phyloP scores from a whole-genome alignment of 2,888 invertebrate genomes.

The Mycalesis mineus region DNA sequence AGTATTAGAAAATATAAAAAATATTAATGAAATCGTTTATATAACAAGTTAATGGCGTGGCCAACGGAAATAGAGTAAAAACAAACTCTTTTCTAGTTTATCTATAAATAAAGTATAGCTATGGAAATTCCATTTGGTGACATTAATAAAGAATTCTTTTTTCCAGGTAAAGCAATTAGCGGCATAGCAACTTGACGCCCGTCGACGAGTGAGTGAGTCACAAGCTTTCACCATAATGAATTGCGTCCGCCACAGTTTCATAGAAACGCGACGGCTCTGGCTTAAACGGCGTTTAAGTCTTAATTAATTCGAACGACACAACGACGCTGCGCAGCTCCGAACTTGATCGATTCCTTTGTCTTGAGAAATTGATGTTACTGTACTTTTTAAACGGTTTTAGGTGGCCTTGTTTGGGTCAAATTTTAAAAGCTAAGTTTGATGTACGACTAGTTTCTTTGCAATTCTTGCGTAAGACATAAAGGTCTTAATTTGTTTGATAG shows the following conservation, averaged over 20 bases:
- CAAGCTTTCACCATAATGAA: conserved; percentile 50
- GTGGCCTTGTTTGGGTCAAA: no score
- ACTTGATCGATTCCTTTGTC: not conserved
- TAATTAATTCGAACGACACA: conserved; percentile 7
- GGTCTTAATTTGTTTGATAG: no score
- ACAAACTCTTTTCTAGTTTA: no score
- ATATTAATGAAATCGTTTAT: no score
- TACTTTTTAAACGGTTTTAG: not conserved
- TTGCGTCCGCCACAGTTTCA: conserved; percentile 14
- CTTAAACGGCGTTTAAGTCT: not conserved
- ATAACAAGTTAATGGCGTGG: no score
- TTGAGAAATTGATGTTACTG: not conserved
- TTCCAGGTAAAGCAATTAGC: conserved; percentile 36
- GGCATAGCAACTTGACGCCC: conserved; percentile 25
- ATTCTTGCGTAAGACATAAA: no score
- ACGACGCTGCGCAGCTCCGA: not conserved
- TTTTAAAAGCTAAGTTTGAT: no score
- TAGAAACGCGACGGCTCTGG: conserved; percentile 3
- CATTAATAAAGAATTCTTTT: conserved; percentile 13
- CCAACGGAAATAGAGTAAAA: no score
- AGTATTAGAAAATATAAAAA: no score
- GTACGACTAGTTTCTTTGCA: no score
- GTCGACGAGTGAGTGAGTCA: conserved; percentile 32
- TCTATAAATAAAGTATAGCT: not conserved
- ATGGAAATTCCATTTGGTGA: conserved; percentile 1